These are phyloP conservation scores for Sebastolobus alascanus DNA, from an alignment of 2,797 vertebrate species.

Conservation along the genomic window DNA sequence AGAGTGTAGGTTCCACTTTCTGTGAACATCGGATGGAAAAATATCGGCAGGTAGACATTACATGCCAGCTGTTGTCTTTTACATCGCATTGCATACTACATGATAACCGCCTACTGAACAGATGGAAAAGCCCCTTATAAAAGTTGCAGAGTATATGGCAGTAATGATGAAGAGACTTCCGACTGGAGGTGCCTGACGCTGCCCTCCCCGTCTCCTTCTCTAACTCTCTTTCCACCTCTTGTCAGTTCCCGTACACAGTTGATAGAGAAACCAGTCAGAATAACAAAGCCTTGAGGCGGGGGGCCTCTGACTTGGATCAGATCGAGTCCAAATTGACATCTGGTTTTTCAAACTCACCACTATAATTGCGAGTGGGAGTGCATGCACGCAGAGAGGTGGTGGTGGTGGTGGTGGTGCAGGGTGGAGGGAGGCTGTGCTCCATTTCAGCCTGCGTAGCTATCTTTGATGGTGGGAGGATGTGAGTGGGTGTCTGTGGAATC, in stretches of 20 bases:
- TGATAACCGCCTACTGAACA: slow-evolving; percentile 57
- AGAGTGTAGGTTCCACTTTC: slow-evolving; percentile 17
- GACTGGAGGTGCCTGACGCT: slow-evolving; percentile 10
- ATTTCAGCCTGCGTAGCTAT: slow-evolving; percentile 46
- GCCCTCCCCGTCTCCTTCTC: slow-evolving; percentile 10
- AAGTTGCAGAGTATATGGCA: slow-evolving; percentile 9
- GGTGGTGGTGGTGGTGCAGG: slow-evolving; percentile 5
- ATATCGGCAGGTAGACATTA: slow-evolving; percentile 56
- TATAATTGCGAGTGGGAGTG: slow-evolving; percentile 69
- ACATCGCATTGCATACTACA: slow-evolving; percentile 48
- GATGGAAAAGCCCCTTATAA: slow-evolving; percentile 67
- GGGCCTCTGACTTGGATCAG: slow-evolving; percentile 46
- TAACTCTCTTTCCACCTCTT: slow-evolving; percentile 45
- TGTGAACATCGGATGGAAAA: slow-evolving; percentile 53
- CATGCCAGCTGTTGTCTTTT: slow-evolving; percentile 74
- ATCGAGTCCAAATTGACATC: slow-evolving; percentile 72
- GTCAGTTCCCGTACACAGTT: slow-evolving; percentile 43
- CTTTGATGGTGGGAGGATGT: slow-evolving; percentile 28
- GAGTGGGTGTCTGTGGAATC: slow-evolving; percentile 56
- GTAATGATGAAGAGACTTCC: slow-evolving; percentile 44
- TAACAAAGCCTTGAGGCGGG: slow-evolving; percentile 52
- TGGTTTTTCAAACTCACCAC: slow-evolving; percentile 70
- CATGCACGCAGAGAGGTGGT: slow-evolving; percentile 14
- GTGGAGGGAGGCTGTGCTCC: slow-evolving; percentile 31
- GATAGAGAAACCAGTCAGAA: slow-evolving; percentile 76